Conservation (phyloP, 2,797 vertebrate genomes). For the Adelosebastes latens region DNA sequence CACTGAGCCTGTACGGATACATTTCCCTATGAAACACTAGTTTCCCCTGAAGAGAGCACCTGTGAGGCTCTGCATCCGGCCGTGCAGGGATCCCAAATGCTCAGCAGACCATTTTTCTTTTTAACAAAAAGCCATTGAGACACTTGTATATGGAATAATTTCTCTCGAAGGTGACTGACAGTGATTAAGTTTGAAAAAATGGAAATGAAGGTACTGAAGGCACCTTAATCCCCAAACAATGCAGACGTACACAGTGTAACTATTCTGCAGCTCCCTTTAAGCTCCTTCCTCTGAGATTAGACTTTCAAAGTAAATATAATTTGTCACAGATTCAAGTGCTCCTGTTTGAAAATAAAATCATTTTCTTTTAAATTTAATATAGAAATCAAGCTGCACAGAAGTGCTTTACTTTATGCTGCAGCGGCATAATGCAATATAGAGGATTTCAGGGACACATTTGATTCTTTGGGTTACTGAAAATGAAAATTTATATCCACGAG, state of each 20-base stretch:
- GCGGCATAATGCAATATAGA: neutral
- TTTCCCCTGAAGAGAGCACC: constrained; percentile 54
- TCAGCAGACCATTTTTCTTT: constrained; percentile 27
- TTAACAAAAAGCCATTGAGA: neutral
- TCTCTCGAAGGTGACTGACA: constrained; percentile 12
- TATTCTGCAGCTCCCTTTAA: constrained; percentile 7
- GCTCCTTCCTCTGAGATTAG: constrained; percentile 13
- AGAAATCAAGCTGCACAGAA: neutral
- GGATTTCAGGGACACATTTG: neutral
- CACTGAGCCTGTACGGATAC: constrained; percentile 37
- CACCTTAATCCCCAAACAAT: neutral
- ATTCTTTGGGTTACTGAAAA: neutral
- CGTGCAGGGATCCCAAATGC: constrained; percentile 8
- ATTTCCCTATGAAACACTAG: constrained; percentile 67
- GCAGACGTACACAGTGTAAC: neutral
- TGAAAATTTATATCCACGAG: neutral
- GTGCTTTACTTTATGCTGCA: constrained; percentile 10
- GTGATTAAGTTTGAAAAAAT: constrained; percentile 13
- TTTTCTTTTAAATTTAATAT: constrained; percentile 1
- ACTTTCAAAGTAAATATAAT: constrained; percentile 18
- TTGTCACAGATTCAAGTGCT: constrained; percentile 11
- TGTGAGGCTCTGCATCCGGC: constrained; percentile 42
- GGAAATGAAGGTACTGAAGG: constrained; percentile 12
- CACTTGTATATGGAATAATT: constrained; percentile 2
- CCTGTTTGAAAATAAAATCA: neutral